Percentiles rank a stretch among this genome's conserved stretches.
Evolutionary conservation across 2,888 invertebrate genomes (phyloP).

Genomic region (Sclerodermus sp.): DNA sequence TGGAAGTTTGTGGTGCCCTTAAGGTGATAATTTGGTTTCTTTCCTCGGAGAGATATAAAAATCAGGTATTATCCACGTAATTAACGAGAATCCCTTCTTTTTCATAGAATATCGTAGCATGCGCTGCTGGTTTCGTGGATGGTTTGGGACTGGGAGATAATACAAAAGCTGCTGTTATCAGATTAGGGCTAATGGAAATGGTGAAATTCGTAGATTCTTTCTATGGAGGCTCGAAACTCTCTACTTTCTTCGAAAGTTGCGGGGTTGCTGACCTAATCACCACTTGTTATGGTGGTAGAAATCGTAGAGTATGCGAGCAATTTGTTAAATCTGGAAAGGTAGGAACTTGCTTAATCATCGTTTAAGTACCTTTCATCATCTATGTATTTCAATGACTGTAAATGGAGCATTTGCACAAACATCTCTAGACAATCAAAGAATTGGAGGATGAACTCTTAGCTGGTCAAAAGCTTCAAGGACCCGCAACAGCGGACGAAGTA

Average conservation of each 20-base stretch:
- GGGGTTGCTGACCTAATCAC: constrained; percentile 74
- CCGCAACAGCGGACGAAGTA: constrained; percentile 96
- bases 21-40: constrained; percentile 57
- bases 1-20: constrained; percentile 72
- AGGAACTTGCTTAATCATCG: constrained; percentile 9
- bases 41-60: no score
- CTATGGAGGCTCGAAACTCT: constrained; percentile 61
- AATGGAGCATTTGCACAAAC: neutral
- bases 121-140: constrained; percentile 70
- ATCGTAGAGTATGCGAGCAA: constrained; percentile 66
- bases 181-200: constrained; percentile 72
- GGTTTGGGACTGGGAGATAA: constrained; percentile 69
- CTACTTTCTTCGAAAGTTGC: constrained; percentile 71
- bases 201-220: constrained; percentile 65
- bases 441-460: constrained; percentile 94
- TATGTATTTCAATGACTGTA: neutral
- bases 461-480: constrained; percentile 98
- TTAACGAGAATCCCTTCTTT: no score
- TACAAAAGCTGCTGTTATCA: constrained; percentile 71
- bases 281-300: constrained; percentile 71
- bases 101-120: constrained; percentile 68
- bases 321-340: constrained; percentile 65
- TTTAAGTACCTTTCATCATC: no score
- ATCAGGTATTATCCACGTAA: no score
- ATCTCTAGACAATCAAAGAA: constrained; percentile 72